phyloP scores from a whole-genome alignment of 1,140 invertebrate species.

The Euglossa dilemma region DNA sequence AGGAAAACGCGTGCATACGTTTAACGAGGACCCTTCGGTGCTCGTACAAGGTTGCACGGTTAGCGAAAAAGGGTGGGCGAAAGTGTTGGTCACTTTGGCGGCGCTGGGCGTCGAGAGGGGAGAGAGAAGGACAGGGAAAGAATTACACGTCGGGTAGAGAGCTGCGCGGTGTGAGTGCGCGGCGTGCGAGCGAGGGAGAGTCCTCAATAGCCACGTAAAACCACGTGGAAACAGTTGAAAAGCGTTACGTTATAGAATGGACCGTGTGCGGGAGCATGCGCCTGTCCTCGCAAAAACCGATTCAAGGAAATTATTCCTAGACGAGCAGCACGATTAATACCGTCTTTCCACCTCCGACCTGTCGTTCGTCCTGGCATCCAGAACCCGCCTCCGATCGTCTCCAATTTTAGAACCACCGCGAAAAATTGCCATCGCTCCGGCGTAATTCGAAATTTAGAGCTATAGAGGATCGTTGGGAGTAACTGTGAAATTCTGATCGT shows the following conservation, averaged over 20 bases:
- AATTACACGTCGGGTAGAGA: too few species aligned
- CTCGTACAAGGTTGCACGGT: conserved; percentile 20
- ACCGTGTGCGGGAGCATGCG: conserved; percentile 61
- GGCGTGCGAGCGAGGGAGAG: conserved; percentile 5
- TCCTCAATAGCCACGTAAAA: conserved; percentile 80
- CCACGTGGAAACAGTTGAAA: conserved; percentile 80
- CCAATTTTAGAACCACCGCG: too few species aligned
- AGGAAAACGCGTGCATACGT: neutral
- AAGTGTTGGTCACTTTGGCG: too few species aligned
- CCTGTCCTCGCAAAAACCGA: conserved; percentile 58
- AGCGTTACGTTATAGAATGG: conserved; percentile 77
- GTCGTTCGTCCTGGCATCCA: too few species aligned
- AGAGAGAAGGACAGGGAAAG: conserved; percentile 12
- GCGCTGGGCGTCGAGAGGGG: neutral
- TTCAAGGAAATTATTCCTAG: conserved; percentile 52
- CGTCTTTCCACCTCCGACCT: neutral
- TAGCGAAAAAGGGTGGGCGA: neutral
- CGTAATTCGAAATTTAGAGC: too few species aligned
- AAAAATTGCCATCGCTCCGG: too few species aligned
- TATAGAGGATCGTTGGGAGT: too few species aligned
- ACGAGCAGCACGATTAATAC: neutral
- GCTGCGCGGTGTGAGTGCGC: too few species aligned
- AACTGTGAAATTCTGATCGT: too few species aligned
- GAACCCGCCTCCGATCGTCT: too few species aligned
- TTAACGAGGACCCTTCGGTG: neutral